phyloP scores from a whole-genome alignment of 1,140 invertebrate genomes.

The Drosophila watanabei region DNA sequence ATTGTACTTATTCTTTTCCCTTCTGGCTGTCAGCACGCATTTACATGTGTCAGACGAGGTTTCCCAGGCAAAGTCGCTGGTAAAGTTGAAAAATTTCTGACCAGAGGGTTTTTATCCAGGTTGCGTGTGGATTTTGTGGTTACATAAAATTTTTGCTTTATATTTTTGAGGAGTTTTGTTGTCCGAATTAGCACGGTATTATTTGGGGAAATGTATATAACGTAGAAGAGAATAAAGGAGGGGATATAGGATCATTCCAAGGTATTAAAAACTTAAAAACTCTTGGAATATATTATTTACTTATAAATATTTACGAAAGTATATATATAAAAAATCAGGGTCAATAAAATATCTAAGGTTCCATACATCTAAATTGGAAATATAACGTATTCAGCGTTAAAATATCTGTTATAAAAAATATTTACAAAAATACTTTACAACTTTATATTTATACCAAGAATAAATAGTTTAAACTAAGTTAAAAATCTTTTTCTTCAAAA shows the following conservation, averaged over 20 bases:
- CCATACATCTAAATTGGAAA: no score
- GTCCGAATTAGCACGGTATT: background rate
- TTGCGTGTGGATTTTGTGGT: constrained; percentile 71
- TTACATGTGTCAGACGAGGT: constrained; percentile 75
- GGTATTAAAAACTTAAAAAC: background rate
- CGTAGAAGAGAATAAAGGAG: background rate
- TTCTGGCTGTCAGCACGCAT: constrained; percentile 75
- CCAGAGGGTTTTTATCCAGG: constrained; percentile 7
- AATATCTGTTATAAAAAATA: no score
- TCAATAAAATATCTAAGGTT: no score
- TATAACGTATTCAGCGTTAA: no score
- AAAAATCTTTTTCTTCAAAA: no score
- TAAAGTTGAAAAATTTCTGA: constrained; percentile 11
- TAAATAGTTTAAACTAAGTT: no score
- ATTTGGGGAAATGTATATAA: background rate
- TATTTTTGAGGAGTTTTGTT: constrained; percentile 18
- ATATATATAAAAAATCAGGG: no score
- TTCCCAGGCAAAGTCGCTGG: background rate
- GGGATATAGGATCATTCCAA: background rate
- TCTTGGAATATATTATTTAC: no score
- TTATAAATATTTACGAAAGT: no score
- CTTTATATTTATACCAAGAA: no score
- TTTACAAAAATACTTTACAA: no score
- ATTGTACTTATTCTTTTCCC: constrained; percentile 65
- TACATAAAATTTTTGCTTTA: constrained; percentile 16